These are phyloP conservation scores for Barnardius zonarius DNA, from an alignment of 2,113 vertebrate species.

Conservation along the genomic window DNA sequence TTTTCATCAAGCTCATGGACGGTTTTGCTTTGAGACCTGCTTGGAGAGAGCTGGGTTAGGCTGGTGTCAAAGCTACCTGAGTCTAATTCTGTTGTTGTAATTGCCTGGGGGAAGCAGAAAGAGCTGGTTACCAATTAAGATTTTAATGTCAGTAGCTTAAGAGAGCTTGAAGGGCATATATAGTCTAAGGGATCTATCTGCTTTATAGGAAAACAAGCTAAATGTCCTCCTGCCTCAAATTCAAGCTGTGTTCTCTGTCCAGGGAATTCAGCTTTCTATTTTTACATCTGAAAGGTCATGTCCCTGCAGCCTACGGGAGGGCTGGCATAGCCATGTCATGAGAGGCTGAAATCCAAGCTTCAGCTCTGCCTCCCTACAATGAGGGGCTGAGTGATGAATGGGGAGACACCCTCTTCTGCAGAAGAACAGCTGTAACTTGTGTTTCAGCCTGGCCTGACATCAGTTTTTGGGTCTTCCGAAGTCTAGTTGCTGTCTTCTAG, in stretches of 20 bases:
- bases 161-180: slow-evolving; percentile 21
- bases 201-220: slow-evolving; percentile 32
- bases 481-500: not conserved
- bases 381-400: not conserved
- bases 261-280: slow-evolving; percentile 42
- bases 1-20: not conserved
- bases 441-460: not conserved
- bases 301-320: not conserved
- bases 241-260: not conserved
- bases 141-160: slow-evolving; percentile 46
- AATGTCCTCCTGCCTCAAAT: slow-evolving; percentile 2
- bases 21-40: slow-evolving; percentile 6
- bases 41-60: not conserved
- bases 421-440: not conserved
- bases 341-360: not conserved
- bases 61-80: slow-evolving; percentile 36
- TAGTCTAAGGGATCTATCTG: slow-evolving; percentile 9
- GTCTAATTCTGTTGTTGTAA: slow-evolving; percentile 38
- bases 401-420: not conserved
- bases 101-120: slow-evolving; percentile 35
- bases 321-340: not conserved
- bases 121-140: slow-evolving; percentile 46
- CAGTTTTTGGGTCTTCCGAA: not conserved
- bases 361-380: not conserved
- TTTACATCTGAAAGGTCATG: slow-evolving; percentile 23